Percentiles rank a stretch among this genome's conserved stretches.
Evolutionary conservation across 2,113 vertebrate species (phyloP).

Genomic region (Sarotherodon lohbergeri): DNA sequence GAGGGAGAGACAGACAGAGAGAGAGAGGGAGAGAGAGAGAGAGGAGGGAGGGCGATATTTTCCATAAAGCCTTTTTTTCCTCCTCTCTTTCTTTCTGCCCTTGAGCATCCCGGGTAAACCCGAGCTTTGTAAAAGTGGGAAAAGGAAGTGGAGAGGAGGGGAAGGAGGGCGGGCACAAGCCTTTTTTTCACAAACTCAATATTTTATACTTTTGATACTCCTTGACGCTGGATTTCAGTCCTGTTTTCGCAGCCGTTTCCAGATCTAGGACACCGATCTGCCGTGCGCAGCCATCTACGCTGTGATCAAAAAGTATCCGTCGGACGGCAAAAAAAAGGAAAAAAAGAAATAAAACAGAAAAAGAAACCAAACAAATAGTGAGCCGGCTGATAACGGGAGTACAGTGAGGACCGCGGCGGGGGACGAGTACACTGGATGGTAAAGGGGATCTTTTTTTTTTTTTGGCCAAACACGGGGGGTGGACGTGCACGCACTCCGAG

Average conservation of each 20-base stretch:
- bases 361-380: constrained; percentile 33
- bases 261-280: constrained; percentile 65
- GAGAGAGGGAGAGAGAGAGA: constrained; percentile 12
- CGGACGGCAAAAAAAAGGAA: not conserved
- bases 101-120: constrained; percentile 77
- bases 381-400: constrained; percentile 38
- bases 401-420: constrained; percentile 31
- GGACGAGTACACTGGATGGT: constrained; percentile 31
- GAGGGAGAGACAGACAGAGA: constrained; percentile 60
- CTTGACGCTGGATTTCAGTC: constrained; percentile 51
- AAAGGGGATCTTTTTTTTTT: not conserved
- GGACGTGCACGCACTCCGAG: not conserved
- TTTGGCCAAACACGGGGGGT: not conserved
- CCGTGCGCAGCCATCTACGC: constrained; percentile 43
- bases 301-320: constrained; percentile 50
- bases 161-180: constrained; percentile 52
- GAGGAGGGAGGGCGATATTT: constrained; percentile 67
- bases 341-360: not conserved
- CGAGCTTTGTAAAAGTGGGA: constrained; percentile 68
- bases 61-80: constrained; percentile 72
- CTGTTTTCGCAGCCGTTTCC: constrained; percentile 30
- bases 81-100: constrained; percentile 76
- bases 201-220: constrained; percentile 70
- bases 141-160: constrained; percentile 37
- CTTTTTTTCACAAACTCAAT: constrained; percentile 67